phyloP scores from a whole-genome alignment of 2,113 vertebrate genomes.

The Tenebrosternarchus preto region DNA sequence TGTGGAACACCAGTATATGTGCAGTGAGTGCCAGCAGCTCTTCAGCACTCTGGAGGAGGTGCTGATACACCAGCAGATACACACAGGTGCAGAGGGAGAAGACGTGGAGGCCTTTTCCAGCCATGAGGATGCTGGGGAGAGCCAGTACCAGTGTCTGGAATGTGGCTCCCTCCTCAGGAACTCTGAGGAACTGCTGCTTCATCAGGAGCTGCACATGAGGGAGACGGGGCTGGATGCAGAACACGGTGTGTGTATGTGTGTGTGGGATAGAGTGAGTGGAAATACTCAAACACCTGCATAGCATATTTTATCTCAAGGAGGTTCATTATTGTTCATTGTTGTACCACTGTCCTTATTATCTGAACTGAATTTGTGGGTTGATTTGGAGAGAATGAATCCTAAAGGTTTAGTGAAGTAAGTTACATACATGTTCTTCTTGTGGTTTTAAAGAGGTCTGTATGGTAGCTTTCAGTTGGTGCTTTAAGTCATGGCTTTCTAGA shows the following conservation, averaged over 20 bases:
- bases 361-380: too few species aligned
- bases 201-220: constrained; percentile 86
- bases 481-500: too few species aligned
- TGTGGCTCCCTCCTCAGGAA: constrained; percentile 82
- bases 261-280: too few species aligned
- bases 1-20: constrained; percentile 90
- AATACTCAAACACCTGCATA: too few species aligned
- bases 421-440: too few species aligned
- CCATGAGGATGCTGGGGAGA: constrained; percentile 65
- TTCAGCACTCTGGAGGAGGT: constrained; percentile 86
- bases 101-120: constrained; percentile 55
- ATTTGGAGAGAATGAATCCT: too few species aligned
- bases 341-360: too few species aligned
- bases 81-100: constrained; percentile 68
- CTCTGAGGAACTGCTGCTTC: constrained; percentile 81
- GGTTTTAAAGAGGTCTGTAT: too few species aligned
- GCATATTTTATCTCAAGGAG: too few species aligned
- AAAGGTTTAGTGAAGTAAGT: too few species aligned
- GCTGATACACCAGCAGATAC: constrained; percentile 86
- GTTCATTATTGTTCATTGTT: too few species aligned
- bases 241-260: constrained; percentile 60
- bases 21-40: constrained; percentile 85
- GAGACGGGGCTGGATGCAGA: constrained; percentile 71
- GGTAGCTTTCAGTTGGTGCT: too few species aligned
- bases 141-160: constrained; percentile 85